These are phyloP conservation scores for Phyllotreta cruciferae DNA, from an alignment of 2,888 invertebrate species.

Conservation along the genomic window DNA sequence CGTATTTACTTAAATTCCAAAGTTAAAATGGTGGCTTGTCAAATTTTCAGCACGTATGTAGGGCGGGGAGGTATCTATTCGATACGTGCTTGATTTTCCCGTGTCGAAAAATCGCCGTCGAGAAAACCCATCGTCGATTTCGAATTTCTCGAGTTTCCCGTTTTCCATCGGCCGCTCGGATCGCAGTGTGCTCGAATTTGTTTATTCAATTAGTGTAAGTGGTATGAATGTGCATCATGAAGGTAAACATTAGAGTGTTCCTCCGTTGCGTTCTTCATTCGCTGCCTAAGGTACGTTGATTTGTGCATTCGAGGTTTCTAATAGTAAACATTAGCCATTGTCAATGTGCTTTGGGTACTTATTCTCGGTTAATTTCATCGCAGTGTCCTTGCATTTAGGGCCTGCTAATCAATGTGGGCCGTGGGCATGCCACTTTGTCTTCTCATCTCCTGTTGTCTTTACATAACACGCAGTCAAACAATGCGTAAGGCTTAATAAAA, in stretches of 20 bases:
- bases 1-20: slow-evolving; percentile 32
- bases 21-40: slow-evolving; percentile 59
- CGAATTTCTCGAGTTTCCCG: slow-evolving; percentile 11
- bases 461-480: slow-evolving; percentile 18
- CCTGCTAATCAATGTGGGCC: slow-evolving; percentile 48
- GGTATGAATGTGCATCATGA: slow-evolving; percentile 47
- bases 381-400: slow-evolving; percentile 38
- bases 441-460: slow-evolving; percentile 42
- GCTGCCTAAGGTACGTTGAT: slow-evolving; percentile 6
- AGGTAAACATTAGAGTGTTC: slow-evolving; percentile 58
- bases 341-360: neutral
- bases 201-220: slow-evolving; percentile 26
- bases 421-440: slow-evolving; percentile 16
- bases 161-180: slow-evolving; percentile 17
- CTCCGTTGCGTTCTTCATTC: slow-evolving; percentile 51
- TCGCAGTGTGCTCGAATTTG: slow-evolving; percentile 30
- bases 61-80: slow-evolving; percentile 57
- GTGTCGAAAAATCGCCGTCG: slow-evolving; percentile 30
- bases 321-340: slow-evolving; percentile 12
- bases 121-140: slow-evolving; percentile 23
- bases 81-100: slow-evolving; percentile 50
- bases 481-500: neutral
- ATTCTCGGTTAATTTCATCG: slow-evolving; percentile 2
- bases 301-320: too few species aligned
- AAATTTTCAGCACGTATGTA: slow-evolving; percentile 59